These are phyloP conservation scores for Elysia crispata DNA, from an alignment of 2,888 invertebrate genomes.

Conservation along the genomic window DNA sequence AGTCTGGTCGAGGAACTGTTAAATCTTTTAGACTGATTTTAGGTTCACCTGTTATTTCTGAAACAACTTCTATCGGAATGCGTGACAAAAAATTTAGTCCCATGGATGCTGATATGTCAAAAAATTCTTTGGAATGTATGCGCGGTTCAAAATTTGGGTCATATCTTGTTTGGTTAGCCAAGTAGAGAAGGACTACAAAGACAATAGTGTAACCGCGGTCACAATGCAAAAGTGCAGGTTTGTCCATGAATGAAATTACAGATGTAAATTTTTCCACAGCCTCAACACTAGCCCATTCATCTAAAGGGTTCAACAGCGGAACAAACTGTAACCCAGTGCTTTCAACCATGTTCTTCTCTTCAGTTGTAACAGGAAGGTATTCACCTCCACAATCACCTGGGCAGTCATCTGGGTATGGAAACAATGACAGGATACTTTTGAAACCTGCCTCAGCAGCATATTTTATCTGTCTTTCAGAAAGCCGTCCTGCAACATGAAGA, in stretches of 20 bases:
- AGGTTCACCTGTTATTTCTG: constrained; percentile 65
- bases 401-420: constrained; percentile 54
- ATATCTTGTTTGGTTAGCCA: constrained; percentile 62
- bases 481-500: constrained; percentile 65
- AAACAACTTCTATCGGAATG: constrained; percentile 58
- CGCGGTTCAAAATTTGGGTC: constrained; percentile 59
- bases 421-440: constrained; percentile 66
- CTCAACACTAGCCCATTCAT: constrained; percentile 64
- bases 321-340: constrained; percentile 60
- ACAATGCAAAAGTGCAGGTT: constrained; percentile 62
- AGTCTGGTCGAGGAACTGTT: constrained; percentile 54
- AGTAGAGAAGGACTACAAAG: constrained; percentile 63
- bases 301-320: constrained; percentile 58
- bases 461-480: constrained; percentile 68
- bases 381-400: constrained; percentile 61
- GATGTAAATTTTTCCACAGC: constrained; percentile 61
- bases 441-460: constrained; percentile 71
- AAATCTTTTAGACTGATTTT: constrained; percentile 48
- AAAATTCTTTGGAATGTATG: constrained; percentile 62
- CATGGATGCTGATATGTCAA: constrained; percentile 62
- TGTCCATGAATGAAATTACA: constrained; percentile 43
- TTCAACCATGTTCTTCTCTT: constrained; percentile 56
- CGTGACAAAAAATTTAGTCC: constrained; percentile 65
- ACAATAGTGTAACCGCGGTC: constrained; percentile 62
- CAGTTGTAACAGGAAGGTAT: constrained; percentile 59